Evolutionary conservation across 92 coral and sea anemone genomes (phyloP).

Genomic region (Nematostella vectensis): DNA sequence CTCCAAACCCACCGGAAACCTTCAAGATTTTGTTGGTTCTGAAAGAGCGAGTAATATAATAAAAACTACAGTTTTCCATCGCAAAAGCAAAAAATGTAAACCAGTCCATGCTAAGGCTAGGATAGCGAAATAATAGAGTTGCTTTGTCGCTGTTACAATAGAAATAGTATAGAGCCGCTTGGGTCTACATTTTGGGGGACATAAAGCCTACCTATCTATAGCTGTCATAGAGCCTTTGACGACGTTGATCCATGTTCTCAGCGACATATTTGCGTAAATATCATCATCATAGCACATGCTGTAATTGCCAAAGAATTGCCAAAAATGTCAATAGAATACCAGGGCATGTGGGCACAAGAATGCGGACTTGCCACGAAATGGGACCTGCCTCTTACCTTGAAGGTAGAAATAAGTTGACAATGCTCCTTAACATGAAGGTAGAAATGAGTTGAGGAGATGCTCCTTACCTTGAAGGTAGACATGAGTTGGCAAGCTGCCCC

Average conservation of each 20-base stretch:
- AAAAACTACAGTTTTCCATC: not conserved
- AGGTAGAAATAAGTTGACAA: too few species aligned
- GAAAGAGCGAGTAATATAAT: not conserved
- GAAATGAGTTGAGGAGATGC: too few species aligned
- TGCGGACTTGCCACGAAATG: too few species aligned
- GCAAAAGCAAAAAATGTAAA: not conserved
- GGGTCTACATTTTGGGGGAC: too few species aligned
- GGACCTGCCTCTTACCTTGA: conserved; percentile 66
- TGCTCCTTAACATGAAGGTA: too few species aligned
- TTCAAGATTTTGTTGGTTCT: conserved; percentile 69
- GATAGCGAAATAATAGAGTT: too few species aligned
- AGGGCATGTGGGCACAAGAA: too few species aligned
- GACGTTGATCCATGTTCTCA: conserved; percentile 83
- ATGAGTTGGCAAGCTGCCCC: conserved; percentile 27
- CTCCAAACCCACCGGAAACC: conserved; percentile 60
- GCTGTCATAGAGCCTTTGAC: conserved; percentile 80
- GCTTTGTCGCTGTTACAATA: too few species aligned
- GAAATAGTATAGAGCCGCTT: too few species aligned
- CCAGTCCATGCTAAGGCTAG: too few species aligned
- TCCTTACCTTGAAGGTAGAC: conserved; percentile 76
- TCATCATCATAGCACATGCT: conserved; percentile 77
- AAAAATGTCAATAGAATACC: too few species aligned
- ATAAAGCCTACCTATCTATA: conserved; percentile 91
- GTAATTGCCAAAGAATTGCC: too few species aligned
- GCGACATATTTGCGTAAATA: conserved; percentile 64